Percentiles rank a stretch among this genome's conserved stretches.
Conservation (phyloP, 2,113 vertebrate genomes). For the Gavia stellata region DNA sequence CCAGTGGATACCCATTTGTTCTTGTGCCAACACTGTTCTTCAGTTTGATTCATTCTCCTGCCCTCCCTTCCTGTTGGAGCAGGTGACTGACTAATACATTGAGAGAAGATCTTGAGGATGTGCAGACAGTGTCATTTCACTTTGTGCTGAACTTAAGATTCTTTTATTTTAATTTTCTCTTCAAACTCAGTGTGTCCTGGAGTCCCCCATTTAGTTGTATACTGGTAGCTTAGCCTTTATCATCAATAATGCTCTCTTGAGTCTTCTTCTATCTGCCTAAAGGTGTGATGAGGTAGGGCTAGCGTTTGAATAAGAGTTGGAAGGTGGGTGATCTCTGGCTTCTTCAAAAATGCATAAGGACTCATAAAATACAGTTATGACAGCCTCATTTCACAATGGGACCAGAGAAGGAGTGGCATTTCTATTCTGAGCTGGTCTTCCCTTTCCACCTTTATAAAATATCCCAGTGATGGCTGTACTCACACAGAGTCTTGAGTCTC, state of each 20-base stretch:
- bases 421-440: not conserved
- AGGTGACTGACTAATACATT: not conserved
- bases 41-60: not conserved
- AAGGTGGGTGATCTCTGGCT: not conserved
- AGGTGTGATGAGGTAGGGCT: not conserved
- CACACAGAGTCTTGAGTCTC: not conserved
- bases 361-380: not conserved
- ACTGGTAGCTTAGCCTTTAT: not conserved
- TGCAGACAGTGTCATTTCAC: not conserved
- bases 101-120: not conserved
- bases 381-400: not conserved
- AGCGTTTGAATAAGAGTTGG: not conserved
- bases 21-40: not conserved
- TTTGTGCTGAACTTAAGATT: not conserved
- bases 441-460: not conserved
- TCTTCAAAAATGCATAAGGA: not conserved
- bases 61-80: not conserved
- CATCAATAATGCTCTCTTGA: not conserved
- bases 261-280: not conserved
- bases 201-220: not conserved
- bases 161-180: not conserved
- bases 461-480: not conserved
- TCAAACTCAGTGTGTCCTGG: not conserved
- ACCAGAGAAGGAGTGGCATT: not conserved
- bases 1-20: not conserved